phyloP scores from a whole-genome alignment of 2,888 invertebrate species.

The Temnothorax rugatulus region DNA sequence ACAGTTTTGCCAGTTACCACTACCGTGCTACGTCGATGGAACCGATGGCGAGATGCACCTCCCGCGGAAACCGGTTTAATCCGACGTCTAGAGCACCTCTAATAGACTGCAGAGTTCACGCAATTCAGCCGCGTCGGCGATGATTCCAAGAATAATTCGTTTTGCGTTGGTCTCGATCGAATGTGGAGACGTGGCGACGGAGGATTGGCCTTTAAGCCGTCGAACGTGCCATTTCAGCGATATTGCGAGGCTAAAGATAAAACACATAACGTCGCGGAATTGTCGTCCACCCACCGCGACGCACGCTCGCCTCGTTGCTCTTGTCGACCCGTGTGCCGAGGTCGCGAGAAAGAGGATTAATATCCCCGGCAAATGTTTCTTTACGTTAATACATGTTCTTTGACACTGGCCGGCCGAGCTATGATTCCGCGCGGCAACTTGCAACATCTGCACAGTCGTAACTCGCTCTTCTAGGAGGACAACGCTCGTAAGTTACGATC shows the following conservation, averaged over 20 bases:
- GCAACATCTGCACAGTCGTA: slow-evolving; percentile 64
- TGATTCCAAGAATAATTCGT: slow-evolving; percentile 31
- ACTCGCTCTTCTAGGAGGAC: slow-evolving; percentile 67
- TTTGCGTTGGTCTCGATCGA: not conserved
- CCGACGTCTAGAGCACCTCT: slow-evolving; percentile 64
- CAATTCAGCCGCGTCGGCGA: slow-evolving; percentile 43
- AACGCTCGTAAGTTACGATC: slow-evolving; percentile 67
- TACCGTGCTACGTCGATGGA: slow-evolving; percentile 57
- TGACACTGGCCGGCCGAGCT: not conserved
- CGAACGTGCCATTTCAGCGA: slow-evolving; percentile 40
- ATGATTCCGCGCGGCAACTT: slow-evolving; percentile 61
- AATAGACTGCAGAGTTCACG: slow-evolving; percentile 62
- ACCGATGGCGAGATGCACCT: slow-evolving; percentile 56
- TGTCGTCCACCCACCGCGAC: slow-evolving; percentile 13
- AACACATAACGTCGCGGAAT: slow-evolving; percentile 24
- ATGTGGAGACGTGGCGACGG: slow-evolving; percentile 20
- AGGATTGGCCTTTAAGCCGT: slow-evolving; percentile 10
- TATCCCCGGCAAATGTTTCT: slow-evolving; percentile 31
- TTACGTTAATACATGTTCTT: slow-evolving; percentile 50
- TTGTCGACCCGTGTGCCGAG: not conserved
- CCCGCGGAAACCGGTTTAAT: slow-evolving; percentile 72
- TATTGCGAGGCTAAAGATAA: slow-evolving; percentile 33
- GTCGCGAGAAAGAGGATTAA: slow-evolving; percentile 55
- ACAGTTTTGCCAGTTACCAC: slow-evolving; percentile 59
- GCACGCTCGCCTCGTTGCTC: slow-evolving; percentile 14